Evolutionary conservation across 2,888 invertebrate genomes (phyloP).

Genomic region (Plebejus anna): DNA sequence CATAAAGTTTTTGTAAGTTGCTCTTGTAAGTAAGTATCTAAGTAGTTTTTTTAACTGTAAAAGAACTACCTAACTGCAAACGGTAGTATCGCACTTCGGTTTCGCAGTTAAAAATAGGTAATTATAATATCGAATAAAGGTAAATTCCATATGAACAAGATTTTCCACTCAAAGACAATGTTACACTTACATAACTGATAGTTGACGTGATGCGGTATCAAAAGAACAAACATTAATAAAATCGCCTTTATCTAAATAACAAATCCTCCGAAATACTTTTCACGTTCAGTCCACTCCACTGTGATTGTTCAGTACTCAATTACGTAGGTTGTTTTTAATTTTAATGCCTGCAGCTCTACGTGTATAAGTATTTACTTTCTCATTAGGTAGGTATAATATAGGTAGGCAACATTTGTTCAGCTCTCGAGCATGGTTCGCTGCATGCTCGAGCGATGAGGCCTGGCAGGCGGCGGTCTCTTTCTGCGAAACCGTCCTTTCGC

Average conservation of each 20-base stretch:
- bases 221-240: not conserved
- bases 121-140: no score
- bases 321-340: not conserved
- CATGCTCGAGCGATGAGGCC: no score
- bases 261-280: not conserved
- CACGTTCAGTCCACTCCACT: not conserved
- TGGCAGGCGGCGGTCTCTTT: no score
- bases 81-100: no score
- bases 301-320: not conserved
- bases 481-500: no score
- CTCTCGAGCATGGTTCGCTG: no score
- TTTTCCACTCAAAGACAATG: not conserved
- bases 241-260: conserved; percentile 2
- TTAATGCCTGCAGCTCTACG: not conserved
- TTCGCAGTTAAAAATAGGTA: no score
- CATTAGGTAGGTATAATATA: not conserved
- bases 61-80: no score
- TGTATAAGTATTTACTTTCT: not conserved
- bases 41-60: no score
- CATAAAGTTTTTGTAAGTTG: no score
- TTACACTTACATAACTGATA: not conserved
- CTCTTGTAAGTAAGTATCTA: no score
- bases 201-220: not conserved
- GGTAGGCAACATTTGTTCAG: no score
- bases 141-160: not conserved